Evolutionary conservation across 1,140 invertebrate species (phyloP), one percentile per base, ranked within the genome.

Genomic region (Atta colombica): DNA sequence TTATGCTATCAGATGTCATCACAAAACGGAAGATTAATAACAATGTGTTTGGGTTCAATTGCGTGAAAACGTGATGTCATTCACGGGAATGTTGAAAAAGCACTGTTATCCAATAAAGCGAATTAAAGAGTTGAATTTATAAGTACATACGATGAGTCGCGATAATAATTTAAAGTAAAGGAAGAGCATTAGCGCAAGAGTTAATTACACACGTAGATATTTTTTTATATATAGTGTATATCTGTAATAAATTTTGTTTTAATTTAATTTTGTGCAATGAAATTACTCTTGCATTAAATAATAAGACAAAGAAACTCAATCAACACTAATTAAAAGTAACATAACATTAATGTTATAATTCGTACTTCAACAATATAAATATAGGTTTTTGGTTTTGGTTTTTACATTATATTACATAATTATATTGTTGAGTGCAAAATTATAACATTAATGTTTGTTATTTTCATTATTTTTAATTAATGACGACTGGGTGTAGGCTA

Each of bases 21-120:
- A 18, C 49, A 39, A 39, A 71, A 18, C 78, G 66, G 66, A 71
- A 72, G 35, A 12, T 81, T 81, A 81, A 81, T 58, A 69, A 71
- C 66, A 18, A 72, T 10, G 31, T 58, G 78, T 72, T 81, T 71
- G 51, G 65, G 49, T 81, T 81, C 65, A 72, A 49, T 81, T 81
- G 53, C 78, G 55, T 14, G 78, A 71, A 81, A 81, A 71, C 49
- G 66, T 81, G 78, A 81, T 81, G 78, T 81, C 78, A 81, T 39
- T 55, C 51, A 14, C 21, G 39, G 35, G 21, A 71, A 81, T 71
- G 65, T 81, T 18, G 35, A 58, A 68, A 81, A 81, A 39, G 51
- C 65, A 81, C 31, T n/a, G 68, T 77, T 77, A 65, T 65, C 39
- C 25, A 77, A 77, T 77, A 77, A 65, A 80, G 65, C 31, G 14